Conservation (phyloP, 2,113 vertebrate species). For the Atractosteus spatula region DNA sequence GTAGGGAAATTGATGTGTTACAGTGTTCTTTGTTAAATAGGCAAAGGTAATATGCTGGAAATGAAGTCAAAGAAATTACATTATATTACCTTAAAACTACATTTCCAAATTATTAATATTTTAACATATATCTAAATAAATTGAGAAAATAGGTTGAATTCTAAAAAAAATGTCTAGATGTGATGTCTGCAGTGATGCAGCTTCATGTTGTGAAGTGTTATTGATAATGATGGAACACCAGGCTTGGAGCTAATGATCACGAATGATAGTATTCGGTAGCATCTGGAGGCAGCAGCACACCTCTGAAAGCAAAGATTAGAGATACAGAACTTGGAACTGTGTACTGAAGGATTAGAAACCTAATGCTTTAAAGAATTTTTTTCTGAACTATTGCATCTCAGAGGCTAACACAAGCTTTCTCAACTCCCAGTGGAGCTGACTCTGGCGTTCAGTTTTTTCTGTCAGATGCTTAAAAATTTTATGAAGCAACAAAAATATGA, state of each 20-base stretch:
- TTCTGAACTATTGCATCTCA: constrained; percentile 8
- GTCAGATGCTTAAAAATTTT: too few relatives aligned
- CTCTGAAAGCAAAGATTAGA: neutral
- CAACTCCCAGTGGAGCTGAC: neutral
- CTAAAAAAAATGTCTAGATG: neutral
- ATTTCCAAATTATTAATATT: too few relatives aligned
- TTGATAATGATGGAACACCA: neutral
- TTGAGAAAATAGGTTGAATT: neutral
- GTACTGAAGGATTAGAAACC: neutral
- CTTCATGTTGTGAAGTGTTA: neutral
- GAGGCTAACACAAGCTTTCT: neutral
- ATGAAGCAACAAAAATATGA: too few relatives aligned
- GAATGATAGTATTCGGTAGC: neutral
- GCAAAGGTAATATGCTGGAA: neutral
- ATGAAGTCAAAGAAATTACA: neutral
- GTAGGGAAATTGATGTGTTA: too few relatives aligned
- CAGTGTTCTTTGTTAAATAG: too few relatives aligned
- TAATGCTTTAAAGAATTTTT: neutral
- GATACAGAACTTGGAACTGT: neutral
- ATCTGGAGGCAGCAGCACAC: neutral
- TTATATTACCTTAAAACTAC: too few relatives aligned
- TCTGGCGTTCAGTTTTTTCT: too few relatives aligned
- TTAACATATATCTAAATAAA: too few relatives aligned
- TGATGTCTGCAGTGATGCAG: neutral
- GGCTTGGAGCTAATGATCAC: neutral